phyloP scores from a whole-genome alignment of 2,797 vertebrate species.

The Picus viridis region DNA sequence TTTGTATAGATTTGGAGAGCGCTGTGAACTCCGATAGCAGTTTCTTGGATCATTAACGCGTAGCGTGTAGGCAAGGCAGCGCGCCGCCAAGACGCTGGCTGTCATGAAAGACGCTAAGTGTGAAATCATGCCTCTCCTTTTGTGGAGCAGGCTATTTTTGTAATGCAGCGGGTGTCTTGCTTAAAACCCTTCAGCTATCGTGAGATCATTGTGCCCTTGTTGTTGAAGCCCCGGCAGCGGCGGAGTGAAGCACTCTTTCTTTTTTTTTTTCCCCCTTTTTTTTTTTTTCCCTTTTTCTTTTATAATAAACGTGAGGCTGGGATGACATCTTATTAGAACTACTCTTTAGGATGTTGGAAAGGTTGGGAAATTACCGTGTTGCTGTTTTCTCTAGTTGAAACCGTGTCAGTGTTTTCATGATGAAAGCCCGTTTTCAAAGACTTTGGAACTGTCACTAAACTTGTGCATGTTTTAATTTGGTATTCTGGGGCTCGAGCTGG shows the following conservation, averaged over 20 bases:
- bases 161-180: slow-evolving; percentile 54
- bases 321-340: slow-evolving; percentile 38
- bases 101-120: slow-evolving; percentile 66
- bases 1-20: slow-evolving; percentile 19
- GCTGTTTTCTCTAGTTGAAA: slow-evolving; percentile 43
- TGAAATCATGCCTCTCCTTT: slow-evolving; percentile 72
- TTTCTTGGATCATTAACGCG: slow-evolving; percentile 66
- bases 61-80: slow-evolving; percentile 58
- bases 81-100: slow-evolving; percentile 59
- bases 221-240: slow-evolving; percentile 22
- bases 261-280: not conserved
- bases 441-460: slow-evolving; percentile 62
- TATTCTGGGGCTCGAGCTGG: not conserved
- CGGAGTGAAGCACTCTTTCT: not conserved
- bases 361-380: slow-evolving; percentile 36
- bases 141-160: slow-evolving; percentile 76
- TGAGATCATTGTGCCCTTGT: slow-evolving; percentile 55
- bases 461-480: slow-evolving; percentile 15
- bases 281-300: not conserved
- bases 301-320: slow-evolving; percentile 32
- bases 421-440: slow-evolving; percentile 42
- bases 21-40: slow-evolving; percentile 65
- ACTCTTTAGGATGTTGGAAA: slow-evolving; percentile 35
- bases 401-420: slow-evolving; percentile 24
- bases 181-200: slow-evolving; percentile 39